Evolutionary conservation across 1,140 invertebrate genomes (phyloP), one percentile per base, ranked within the genome.

Genomic region (Phymastichus coffea): DNA sequence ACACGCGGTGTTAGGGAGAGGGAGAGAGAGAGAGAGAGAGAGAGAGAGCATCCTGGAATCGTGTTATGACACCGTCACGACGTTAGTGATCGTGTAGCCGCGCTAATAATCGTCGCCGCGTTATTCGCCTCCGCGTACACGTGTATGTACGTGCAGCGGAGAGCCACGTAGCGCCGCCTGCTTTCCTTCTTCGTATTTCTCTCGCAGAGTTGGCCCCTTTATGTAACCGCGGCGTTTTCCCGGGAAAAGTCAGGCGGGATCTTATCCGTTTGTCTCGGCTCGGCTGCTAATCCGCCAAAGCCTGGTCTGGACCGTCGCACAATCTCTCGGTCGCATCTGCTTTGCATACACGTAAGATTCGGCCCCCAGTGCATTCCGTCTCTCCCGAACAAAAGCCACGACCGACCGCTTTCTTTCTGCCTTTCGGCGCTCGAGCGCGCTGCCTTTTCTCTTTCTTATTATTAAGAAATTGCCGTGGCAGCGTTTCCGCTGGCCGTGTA

Each of bases 391-490:
- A 15, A 40, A 40, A 40, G 37, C 15, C 37, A 15, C 15, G 1
- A 2, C 25, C 23, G 14, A 23, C 2, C 3, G 7, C 12, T 26
- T 47, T 9, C 23, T 47, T 19, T n/a, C 17, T 26, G n/a, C 25
- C 14, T n/a, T n/a, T n/a, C 44, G 44, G 19, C 25, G 2, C 10
- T 20, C 19, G 12, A 19, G 14, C 3, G 35, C 10, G 12, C 12
- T 15, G 12, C 0, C 37, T 53, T 53, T 41, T 41, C 19, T 23
- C 10, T 41, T 30, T 19, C 41, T 52, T 54, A 22, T 60, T 60
- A 60, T 54, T 53, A 54, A 60, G 51, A 60, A 60, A 60, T 54
- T 54, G 54, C 22, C 37, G 4, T 10, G 37, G 14, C 2, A 30
- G 23, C 22, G 30, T 54, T 47, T 54, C 57, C 57, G 57, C 43